These are phyloP conservation scores for Bungarus multicinctus DNA, from an alignment of 2,113 vertebrate species.

Conservation along the genomic window DNA sequence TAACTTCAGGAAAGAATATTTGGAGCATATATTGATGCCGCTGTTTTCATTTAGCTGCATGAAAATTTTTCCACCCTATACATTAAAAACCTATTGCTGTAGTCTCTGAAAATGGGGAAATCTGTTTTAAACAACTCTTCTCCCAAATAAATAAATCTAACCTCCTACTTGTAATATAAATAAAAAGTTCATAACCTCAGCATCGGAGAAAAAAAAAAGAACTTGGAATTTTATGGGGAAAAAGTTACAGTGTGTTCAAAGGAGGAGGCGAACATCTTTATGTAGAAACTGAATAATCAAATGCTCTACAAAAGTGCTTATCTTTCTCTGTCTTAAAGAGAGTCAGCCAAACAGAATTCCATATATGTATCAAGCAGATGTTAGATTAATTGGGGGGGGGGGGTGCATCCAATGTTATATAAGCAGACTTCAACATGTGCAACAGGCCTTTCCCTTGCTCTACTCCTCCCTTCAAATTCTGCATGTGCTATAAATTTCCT, in stretches of 20 bases:
- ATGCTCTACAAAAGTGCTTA: background rate
- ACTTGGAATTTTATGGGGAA: background rate
- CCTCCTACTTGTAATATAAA: background rate
- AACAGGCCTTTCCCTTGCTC: background rate
- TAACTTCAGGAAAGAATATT: background rate
- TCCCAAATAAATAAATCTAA: background rate
- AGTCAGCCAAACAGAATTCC: background rate
- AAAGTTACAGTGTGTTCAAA: background rate
- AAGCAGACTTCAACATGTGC: background rate
- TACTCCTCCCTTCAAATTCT: background rate
- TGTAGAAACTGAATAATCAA: background rate
- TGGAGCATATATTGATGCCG: background rate
- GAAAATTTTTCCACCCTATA: conserved; percentile 2
- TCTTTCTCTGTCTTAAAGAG: background rate
- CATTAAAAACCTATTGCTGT: background rate
- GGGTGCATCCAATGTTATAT: background rate
- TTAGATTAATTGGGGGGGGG: background rate
- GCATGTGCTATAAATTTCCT: background rate
- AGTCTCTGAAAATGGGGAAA: background rate
- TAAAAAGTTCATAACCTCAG: background rate
- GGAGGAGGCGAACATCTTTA: background rate
- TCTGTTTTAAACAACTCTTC: background rate
- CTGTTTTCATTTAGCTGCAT: background rate
- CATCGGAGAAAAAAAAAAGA: background rate
- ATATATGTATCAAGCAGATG: background rate